Evolutionary conservation across 2,888 invertebrate species (phyloP).

Genomic region (Cataglyphis albicans): DNA sequence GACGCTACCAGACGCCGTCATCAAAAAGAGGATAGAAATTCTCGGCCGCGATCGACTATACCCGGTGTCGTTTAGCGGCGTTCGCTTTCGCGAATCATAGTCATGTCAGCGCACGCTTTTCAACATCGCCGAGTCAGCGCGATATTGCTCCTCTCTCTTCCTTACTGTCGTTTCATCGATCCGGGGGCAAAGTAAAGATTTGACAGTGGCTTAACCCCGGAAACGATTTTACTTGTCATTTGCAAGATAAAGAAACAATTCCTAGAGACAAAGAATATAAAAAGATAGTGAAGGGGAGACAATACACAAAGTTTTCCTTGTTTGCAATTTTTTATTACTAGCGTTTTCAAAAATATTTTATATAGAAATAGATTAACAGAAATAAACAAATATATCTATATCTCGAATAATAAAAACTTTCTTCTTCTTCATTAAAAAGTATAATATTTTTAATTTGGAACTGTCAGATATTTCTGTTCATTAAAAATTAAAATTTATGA

Average conservation of each 20-base stretch:
- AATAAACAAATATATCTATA: background rate
- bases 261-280: background rate
- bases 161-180: background rate
- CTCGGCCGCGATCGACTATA: background rate
- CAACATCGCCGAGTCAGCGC: constrained; percentile 38
- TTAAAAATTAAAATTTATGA: background rate
- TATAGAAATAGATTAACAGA: background rate
- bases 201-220: background rate
- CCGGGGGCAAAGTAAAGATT: background rate
- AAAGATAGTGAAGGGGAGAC: background rate
- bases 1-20: constrained; percentile 25
- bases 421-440: background rate
- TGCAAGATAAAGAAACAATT: background rate
- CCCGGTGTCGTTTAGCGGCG: constrained; percentile 45
- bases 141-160: constrained; percentile 19
- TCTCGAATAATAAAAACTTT: background rate
- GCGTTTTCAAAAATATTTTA: background rate
- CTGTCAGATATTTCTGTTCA: background rate
- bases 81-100: constrained; percentile 41
- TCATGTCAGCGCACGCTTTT: constrained; percentile 36
- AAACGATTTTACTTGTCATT: background rate
- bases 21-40: constrained; percentile 11
- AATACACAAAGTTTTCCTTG: background rate
- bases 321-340: background rate
- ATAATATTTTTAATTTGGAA: background rate